A percentile compares a stretch with the other conserved stretches of the same genome.
Evolutionary conservation across 2,113 vertebrate genomes (phyloP).

Genomic region (Ginglymostoma cirratum): DNA sequence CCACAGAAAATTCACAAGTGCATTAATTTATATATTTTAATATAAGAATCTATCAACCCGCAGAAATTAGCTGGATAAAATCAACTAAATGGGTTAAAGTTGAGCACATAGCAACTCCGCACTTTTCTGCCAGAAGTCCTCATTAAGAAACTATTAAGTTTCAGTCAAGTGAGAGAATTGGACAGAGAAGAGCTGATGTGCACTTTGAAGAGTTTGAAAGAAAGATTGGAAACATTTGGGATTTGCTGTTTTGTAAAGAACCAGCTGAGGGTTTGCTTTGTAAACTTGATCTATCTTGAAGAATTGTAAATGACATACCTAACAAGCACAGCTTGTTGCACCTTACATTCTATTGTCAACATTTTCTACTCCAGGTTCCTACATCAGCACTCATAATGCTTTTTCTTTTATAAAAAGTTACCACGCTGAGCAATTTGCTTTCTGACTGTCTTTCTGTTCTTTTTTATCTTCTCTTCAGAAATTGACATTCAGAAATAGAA

Average conservation of each 20-base stretch:
- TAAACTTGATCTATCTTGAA: neutral
- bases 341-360: neutral
- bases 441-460: neutral
- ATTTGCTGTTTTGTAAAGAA: neutral
- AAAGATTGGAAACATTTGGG: neutral
- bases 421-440: neutral
- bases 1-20: neutral
- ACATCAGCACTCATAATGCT: neutral
- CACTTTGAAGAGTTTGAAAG: neutral
- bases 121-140: neutral
- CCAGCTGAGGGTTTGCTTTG: neutral
- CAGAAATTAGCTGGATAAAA: neutral
- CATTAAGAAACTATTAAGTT: neutral
- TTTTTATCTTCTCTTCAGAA: neutral
- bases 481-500: neutral
- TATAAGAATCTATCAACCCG: neutral
- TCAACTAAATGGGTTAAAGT: neutral
- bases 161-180: neutral
- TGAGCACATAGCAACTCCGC: neutral
- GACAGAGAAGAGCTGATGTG: neutral
- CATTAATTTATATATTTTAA: neutral
- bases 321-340: neutral
- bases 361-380: neutral
- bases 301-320: neutral
- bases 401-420: neutral